These are phyloP conservation scores for Takifugu rubripes DNA, from an alignment of 2,797 vertebrate species.

Conservation along the genomic window DNA sequence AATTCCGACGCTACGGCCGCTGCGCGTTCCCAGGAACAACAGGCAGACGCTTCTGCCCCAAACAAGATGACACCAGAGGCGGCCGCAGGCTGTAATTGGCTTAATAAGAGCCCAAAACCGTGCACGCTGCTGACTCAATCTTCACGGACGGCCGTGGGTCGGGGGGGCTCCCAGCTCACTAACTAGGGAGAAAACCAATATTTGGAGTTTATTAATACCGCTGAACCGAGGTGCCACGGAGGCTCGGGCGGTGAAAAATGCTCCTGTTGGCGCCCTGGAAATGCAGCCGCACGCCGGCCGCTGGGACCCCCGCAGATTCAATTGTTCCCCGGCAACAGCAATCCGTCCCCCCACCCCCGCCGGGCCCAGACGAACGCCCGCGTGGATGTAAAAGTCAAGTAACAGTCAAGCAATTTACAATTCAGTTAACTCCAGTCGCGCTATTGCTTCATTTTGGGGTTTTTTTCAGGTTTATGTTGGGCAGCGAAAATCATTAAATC, in stretches of 20 bases:
- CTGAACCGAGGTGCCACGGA: conserved; percentile 58
- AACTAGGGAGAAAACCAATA: conserved; percentile 69
- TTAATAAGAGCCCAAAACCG: conserved; percentile 33
- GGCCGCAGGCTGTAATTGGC: conserved; percentile 25
- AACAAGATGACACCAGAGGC: conserved; percentile 27
- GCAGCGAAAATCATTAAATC: not conserved
- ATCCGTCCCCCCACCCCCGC: conserved; percentile 45
- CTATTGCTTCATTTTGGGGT: not conserved
- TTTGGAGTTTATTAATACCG: conserved; percentile 70
- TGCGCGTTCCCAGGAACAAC: conserved; percentile 36
- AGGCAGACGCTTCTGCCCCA: conserved; percentile 18
- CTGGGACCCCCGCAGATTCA: conserved; percentile 35
- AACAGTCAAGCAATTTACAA: conserved; percentile 1
- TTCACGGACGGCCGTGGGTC: conserved; percentile 55
- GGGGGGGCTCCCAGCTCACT: conserved; percentile 50
- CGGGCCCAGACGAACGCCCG: conserved; percentile 18
- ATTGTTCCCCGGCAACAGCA: not conserved
- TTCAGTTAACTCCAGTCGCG: not conserved
- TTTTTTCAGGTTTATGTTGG: not conserved
- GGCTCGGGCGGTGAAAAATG: conserved; percentile 50
- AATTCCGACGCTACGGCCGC: conserved; percentile 35
- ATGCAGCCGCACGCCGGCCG: conserved; percentile 28
- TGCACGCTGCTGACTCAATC: conserved; percentile 43
- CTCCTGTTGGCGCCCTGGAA: conserved; percentile 34
- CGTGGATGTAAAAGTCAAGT: conserved; percentile 21